These are phyloP conservation scores for Meriones unguiculatus DNA, from an alignment of 2,113 vertebrate genomes.

Conservation along the genomic window DNA sequence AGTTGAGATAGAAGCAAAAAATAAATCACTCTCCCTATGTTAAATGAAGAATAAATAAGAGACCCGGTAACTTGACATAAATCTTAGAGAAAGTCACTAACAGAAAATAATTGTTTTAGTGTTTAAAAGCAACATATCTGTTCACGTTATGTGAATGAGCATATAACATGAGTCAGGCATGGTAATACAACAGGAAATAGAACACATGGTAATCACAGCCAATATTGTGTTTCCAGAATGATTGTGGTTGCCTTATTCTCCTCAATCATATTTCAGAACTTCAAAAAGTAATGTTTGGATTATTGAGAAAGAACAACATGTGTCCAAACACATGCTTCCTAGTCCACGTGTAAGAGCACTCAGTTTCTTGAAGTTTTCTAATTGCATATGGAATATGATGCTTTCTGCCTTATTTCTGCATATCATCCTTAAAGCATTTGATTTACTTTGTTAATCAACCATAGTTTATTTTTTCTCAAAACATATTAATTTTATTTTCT, in stretches of 20 bases:
- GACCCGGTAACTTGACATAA: background rate
- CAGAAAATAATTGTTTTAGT: constrained; percentile 3
- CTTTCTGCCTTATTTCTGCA: background rate
- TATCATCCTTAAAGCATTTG: constrained; percentile 36
- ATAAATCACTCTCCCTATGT: background rate
- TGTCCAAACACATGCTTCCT: background rate
- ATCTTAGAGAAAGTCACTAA: constrained; percentile 36
- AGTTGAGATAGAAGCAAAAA: constrained; percentile 47
- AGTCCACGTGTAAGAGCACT: background rate
- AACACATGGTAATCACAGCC: background rate
- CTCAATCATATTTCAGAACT: constrained; percentile 20
- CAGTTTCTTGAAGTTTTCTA: background rate
- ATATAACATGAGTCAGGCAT: background rate
- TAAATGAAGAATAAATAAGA: constrained; percentile 45
- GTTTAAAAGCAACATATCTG: background rate
- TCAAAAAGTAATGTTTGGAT: background rate
- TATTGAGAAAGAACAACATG: constrained; percentile 27
- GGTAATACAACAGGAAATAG: background rate
- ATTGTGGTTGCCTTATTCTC: constrained; percentile 8
- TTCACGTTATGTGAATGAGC: constrained; percentile 1
- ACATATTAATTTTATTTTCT: background rate
- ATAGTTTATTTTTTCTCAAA: constrained; percentile 17
- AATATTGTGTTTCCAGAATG: constrained; percentile 38
- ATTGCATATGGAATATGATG: background rate
- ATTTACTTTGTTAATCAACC: constrained; percentile 9